Conservation (phyloP, 2,113 vertebrate species). For the Cavia aperea region DNA sequence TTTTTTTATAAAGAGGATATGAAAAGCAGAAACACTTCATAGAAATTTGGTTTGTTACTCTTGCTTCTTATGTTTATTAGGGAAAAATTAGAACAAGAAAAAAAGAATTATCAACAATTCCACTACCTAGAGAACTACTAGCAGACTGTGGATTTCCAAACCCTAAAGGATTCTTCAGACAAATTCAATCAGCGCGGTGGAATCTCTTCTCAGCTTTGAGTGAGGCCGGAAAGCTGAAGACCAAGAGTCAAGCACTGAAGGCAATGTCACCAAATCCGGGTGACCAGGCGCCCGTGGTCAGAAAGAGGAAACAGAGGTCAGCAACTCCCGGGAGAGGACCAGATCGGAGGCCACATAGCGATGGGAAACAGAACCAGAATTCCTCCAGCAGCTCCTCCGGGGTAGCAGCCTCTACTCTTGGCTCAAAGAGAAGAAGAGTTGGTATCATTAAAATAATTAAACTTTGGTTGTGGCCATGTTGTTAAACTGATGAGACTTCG, state of each 20-base stretch:
- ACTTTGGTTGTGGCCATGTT: not conserved
- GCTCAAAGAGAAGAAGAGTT: not conserved
- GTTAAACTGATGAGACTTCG: conserved; percentile 18
- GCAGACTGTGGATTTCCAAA: not conserved
- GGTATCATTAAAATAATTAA: conserved; percentile 21
- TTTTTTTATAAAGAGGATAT: not conserved
- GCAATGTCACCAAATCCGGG: not conserved
- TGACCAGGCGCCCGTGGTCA: not conserved
- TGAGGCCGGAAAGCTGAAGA: not conserved
- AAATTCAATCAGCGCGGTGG: not conserved
- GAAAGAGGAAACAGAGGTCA: not conserved
- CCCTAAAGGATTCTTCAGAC: not conserved
- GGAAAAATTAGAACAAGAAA: not conserved
- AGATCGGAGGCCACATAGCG: not conserved
- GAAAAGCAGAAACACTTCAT: not conserved
- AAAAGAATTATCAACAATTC: not conserved
- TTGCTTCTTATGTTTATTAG: not conserved
- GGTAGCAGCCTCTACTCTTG: not conserved
- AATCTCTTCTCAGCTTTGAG: not conserved
- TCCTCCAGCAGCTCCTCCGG: not conserved
- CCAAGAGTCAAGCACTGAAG: not conserved
- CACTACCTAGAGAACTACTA: not conserved
- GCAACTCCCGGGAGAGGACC: not conserved
- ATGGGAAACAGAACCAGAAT: not conserved
- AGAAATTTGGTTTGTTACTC: not conserved